Base-by-base conservation (phyloP, 2,113 vertebrate genomes). In the Psettodes erumei region DNA sequence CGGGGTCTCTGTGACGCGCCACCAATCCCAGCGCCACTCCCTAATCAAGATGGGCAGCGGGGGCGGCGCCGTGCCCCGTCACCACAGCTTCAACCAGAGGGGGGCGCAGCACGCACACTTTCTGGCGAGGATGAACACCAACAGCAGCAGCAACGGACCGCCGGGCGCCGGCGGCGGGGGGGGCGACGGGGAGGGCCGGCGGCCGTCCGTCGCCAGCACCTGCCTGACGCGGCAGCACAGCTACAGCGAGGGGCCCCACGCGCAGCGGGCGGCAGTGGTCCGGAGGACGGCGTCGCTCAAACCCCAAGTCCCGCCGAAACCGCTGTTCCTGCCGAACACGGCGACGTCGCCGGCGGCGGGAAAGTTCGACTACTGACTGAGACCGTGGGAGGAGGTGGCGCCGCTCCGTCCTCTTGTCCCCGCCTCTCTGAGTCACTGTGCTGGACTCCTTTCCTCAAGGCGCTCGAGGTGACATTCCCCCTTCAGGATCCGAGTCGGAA, bases 221-320 rank as follows among this genome's bases (percentile, higher is more conserved):
- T 93, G 93, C 71, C 88, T 95, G 47, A 92, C 93, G 0, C 90
- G 94, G 1, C 94, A 95, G 73, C 95, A 94, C 88, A 94, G 93
- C n/a, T 95, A 94, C 90, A 93, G 88, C 6, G 94, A 93, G 8
- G 92, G 90, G n/a, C 90, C 85, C 0, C 82, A 78, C 0, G 42
- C 21, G 6, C 93, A 88, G 42, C 83, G 91, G 21, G 72, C 85
- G 0, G 88, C 90, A 0, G 10, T 92, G 15, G 27, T 94, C 27
- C 88, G 93, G 19, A 89, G 95, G 12, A 91, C 94, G 0, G 74
- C 77, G 9, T 95, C 95, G 0, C 82, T 95, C 45, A 96, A 95
- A 79, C 95, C 95, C 0, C 90, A 94, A 11, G 51, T 91, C 6
- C 89, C 92, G 0, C 90, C 94, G 0, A 94, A 94, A 64, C 89